Conservation (phyloP, 2,888 invertebrate genomes). For the Therioaphis trifolii region DNA sequence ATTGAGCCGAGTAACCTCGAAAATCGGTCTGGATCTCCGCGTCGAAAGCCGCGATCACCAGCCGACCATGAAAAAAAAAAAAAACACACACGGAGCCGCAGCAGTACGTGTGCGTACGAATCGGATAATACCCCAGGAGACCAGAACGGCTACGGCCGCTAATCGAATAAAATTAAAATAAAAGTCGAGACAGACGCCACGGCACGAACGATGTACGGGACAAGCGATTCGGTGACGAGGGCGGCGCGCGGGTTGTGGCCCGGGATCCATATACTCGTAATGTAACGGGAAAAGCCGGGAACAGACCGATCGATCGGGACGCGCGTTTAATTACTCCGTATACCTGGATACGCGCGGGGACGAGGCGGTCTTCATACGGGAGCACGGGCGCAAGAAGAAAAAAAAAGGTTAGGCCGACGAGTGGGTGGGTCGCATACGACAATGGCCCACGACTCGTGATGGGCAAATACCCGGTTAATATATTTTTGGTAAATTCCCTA, state of each 20-base stretch:
- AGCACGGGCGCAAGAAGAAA: neutral
- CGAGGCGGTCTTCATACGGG: neutral
- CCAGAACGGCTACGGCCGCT: neutral
- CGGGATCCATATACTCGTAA: too few species aligned
- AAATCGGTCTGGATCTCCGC: conserved; percentile 19
- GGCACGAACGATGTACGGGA: too few species aligned
- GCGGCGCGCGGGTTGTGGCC: too few species aligned
- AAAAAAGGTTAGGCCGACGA: neutral
- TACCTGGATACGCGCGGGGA: too few species aligned
- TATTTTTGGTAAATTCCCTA: too few species aligned
- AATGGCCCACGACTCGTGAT: too few species aligned
- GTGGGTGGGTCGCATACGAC: neutral
- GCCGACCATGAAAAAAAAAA: conserved; percentile 24
- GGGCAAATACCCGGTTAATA: too few species aligned
- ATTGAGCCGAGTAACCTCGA: conserved; percentile 50
- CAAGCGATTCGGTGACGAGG: too few species aligned
- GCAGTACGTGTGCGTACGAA: too few species aligned
- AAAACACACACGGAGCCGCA: too few species aligned
- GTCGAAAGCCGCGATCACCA: neutral
- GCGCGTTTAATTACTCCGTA: neutral
- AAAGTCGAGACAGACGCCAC: too few species aligned
- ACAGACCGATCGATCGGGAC: neutral
- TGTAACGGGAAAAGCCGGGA: neutral
- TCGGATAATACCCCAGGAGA: too few species aligned
- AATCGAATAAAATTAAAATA: neutral